Percentiles rank a stretch among this genome's conserved stretches.
These are phyloP conservation scores for Sinopyrophorus schimmeli DNA, from an alignment of 2,888 invertebrate species.

Conservation along the genomic window DNA sequence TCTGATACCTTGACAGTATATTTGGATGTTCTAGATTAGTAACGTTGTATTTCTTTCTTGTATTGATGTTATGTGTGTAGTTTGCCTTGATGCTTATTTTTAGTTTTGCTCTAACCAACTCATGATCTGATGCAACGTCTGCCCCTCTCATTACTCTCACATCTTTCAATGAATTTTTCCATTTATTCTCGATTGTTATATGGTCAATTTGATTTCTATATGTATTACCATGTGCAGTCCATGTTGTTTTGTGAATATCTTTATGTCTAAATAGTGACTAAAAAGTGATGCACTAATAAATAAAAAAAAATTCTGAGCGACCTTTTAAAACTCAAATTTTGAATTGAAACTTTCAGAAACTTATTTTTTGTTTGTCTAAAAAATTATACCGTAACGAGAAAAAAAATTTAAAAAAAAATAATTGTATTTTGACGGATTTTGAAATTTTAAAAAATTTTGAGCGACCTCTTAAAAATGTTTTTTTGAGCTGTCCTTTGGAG, in stretches of 20 bases:
- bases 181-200: conserved; percentile 4
- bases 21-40: background rate
- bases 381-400: too few relatives aligned
- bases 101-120: conserved; percentile 6
- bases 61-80: background rate
- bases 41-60: conserved; percentile 5
- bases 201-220: conserved; percentile 4
- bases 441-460: too few relatives aligned
- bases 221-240: background rate
- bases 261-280: conserved; percentile 6
- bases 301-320: too few relatives aligned
- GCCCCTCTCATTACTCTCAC: conserved; percentile 3
- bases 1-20: background rate
- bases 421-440: too few relatives aligned
- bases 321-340: too few relatives aligned
- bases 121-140: conserved; percentile 4
- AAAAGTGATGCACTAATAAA: too few relatives aligned
- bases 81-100: conserved; percentile 2
- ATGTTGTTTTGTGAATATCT: conserved; percentile 8
- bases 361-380: too few relatives aligned
- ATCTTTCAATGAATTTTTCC: background rate
- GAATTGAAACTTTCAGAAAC: too few relatives aligned
- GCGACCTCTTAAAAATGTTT: too few relatives aligned
- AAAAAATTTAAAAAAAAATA: too few relatives aligned
- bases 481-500: too few relatives aligned